Evolutionary conservation across 1,140 invertebrate genomes (phyloP), one percentile per base, ranked within the genome.

Genomic region (Heliconius nattereri): DNA sequence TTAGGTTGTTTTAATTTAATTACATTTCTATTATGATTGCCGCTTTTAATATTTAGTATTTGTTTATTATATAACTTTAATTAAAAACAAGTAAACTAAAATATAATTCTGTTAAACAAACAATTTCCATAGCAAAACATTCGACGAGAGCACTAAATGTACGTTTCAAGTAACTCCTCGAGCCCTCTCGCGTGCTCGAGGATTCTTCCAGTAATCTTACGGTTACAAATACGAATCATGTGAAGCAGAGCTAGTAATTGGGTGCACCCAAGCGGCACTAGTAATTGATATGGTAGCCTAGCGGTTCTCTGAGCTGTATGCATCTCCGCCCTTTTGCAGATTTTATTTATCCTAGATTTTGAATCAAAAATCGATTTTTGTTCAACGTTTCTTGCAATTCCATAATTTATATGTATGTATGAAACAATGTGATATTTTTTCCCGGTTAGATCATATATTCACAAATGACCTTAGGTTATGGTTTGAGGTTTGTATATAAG

Each of bases 211-310:
- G 79, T 85, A 85, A 85, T 82, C 83, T 83, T 75, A 82, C 73
- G 70, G 78, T 86, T 87, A 89, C 88, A 87, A 88, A 87, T 89
- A 92, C 85, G 89, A 89, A 91, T 88, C 87, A 92, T 94, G 89
- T 90, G 89, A 92, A 91, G 85, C 86, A 89, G 89, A 90, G 91
- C 87, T 85, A 87, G 90, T 94, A 92, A 92, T 92, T 91, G 91
- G 90, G 90, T 89, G 90, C 91, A 93, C 85, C 85, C 85, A 87
- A 94, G 87, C 91, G 90, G 84, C 86, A 82, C 87, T 85, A 84
- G 91, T 94, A 92, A 94, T 94, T 92, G 92, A 94, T 94, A 92
- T 85, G 87, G 85, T 84, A 86, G 85, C 80, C 81, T 93, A 94
- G 92, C 92, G 91, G 91, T 91, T 90, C 85, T 87, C 81, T 87